A percentile compares a stretch with the other conserved stretches of the same genome.
Conservation (phyloP, 2,797 vertebrate species). For the Eulemur mongoz region DNA sequence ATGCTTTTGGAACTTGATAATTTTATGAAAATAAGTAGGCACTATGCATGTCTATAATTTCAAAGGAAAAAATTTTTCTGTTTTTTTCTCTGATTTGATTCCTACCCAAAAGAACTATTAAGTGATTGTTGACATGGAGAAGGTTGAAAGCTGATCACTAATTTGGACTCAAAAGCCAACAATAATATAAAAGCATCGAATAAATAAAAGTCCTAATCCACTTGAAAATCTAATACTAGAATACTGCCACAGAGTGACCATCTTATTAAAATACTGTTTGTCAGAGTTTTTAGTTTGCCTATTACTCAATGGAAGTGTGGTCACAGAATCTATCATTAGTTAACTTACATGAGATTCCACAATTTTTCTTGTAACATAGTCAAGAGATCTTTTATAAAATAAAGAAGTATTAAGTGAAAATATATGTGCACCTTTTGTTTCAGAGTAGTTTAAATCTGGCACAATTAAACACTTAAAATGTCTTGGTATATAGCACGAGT, state of each 20-base stretch:
- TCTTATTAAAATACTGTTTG: neutral
- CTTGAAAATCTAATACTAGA: neutral
- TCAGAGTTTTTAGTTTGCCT: neutral
- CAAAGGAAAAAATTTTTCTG: neutral
- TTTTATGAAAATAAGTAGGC: constrained; percentile 16
- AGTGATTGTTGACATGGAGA: neutral
- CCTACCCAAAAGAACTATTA: neutral
- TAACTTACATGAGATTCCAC: neutral
- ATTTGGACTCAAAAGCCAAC: neutral
- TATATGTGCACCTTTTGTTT: neutral
- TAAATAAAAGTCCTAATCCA: constrained; percentile 9
- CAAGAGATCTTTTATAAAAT: neutral
- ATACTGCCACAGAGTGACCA: neutral
- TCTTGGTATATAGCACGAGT: neutral
- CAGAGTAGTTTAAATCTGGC: neutral
- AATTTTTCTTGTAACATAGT: too few species aligned
- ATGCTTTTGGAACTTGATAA: neutral
- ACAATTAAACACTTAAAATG: constrained; percentile 9
- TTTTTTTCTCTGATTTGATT: neutral
- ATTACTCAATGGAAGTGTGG: neutral
- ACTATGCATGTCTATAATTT: neutral
- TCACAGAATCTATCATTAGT: neutral
- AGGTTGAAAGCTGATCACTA: neutral
- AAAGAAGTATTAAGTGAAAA: neutral
- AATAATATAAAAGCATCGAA: constrained; percentile 2